Base-by-base conservation (phyloP, 2,113 vertebrate species). In the Tetrax tetrax region DNA sequence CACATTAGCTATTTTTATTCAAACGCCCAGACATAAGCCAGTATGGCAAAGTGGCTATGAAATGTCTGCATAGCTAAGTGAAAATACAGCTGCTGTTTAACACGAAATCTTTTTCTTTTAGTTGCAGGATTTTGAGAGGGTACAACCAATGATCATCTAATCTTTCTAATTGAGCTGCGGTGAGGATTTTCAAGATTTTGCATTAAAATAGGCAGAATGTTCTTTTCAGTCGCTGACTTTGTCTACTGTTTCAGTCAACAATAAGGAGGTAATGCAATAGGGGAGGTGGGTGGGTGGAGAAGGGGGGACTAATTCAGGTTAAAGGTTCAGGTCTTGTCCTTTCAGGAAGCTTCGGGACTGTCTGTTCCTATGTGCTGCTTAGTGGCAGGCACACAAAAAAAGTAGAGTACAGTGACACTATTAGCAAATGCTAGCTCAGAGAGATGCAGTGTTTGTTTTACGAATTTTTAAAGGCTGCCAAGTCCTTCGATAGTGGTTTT, bases 1-100 rank as follows among this genome's bases (percentile, higher is more conserved):
- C 69, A 47, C 65, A 78, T 87, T 74, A 71, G 79, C 85, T 97
- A 76, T 89, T 93, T 96, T 95, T 90, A 79, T 96, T 93, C 85
- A 54, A 91, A 87, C 4, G 2, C 72, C 64, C 90, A 96, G 93
- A 83, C 86, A 29, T 84, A 64, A 71, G 60, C 48, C 38, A 35
- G 65, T 87, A 54, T 79, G 80, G 90, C 65, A 89, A 5, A 90
- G 77, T 65, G 65, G 65, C 83, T 76, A n/a, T 70, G 91, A 95
- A 93, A 79, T 87, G 70, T 91, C 87, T 94, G 77, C 89, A 47
- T 72, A 91, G 65, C 83, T 80, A 50, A 92, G 74, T 87, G 74
- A 91, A 87, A 87, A 91, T 93, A 69, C 37, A 79, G 90, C 81
- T 95, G 75, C 66, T 69, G 20, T 72, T 95, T 61, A 87, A 87